Evolutionary conservation across 2,113 vertebrate species (phyloP).

Genomic region (Rhinolophus ferrumequinum): DNA sequence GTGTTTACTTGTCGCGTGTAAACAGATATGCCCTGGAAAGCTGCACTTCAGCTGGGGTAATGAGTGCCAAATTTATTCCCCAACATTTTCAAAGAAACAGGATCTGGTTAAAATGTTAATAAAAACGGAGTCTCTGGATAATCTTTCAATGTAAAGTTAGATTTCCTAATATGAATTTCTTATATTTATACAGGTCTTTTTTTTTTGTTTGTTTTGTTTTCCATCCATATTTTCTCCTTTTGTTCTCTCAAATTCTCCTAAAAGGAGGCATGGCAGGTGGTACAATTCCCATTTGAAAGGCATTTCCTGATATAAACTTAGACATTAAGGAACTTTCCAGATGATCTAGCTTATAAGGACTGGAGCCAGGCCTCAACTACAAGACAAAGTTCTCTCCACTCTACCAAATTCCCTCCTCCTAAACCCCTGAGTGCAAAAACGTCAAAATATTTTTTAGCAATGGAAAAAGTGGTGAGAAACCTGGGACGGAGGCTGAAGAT

Average conservation of each 20-base stretch:
- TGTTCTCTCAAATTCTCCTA: constrained; percentile 19
- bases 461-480: constrained; percentile 62
- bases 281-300: neutral
- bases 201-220: neutral
- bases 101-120: constrained; percentile 70
- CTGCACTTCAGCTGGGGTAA: constrained; percentile 58
- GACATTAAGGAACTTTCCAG: neutral
- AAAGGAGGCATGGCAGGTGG: neutral
- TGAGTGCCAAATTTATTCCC: neutral
- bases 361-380: neutral
- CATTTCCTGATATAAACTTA: neutral
- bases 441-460: constrained; percentile 68
- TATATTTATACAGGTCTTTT: neutral
- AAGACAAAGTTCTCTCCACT: neutral
- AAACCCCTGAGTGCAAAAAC: constrained; percentile 74
- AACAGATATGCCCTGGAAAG: constrained; percentile 69
- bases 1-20: constrained; percentile 69
- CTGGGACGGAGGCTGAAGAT: constrained; percentile 74
- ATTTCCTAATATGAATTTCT: constrained; percentile 69
- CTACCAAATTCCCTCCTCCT: neutral
- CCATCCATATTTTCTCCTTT: neutral
- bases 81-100: constrained; percentile 75
- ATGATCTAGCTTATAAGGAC: neutral
- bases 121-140: constrained; percentile 76
- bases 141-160: constrained; percentile 75